A percentile compares a stretch with the other conserved stretches of the same genome.
phyloP scores from a whole-genome alignment of 37 sponge, comb jelly and placozoan species.

The Oopsacas minuta region DNA sequence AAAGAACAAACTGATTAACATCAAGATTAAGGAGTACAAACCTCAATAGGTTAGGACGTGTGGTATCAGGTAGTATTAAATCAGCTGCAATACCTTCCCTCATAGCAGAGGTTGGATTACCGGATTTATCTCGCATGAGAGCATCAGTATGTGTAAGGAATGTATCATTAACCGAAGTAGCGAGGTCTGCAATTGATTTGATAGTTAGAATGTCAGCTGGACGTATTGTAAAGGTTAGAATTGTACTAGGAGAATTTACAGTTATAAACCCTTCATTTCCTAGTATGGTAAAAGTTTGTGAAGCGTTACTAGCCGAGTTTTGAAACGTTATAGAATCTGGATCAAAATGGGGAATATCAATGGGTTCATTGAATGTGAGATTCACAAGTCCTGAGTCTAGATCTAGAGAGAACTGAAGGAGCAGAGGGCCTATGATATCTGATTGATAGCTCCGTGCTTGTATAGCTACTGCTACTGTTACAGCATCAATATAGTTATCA shows the following conservation, averaged over 20 bases:
- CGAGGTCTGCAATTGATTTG: conserved; percentile 49
- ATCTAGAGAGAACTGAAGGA: conserved; percentile 35
- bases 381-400: conserved; percentile 32
- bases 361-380: conserved; percentile 67
- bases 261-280: conserved; percentile 31
- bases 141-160: conserved; percentile 26
- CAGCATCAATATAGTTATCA: conserved; percentile 30
- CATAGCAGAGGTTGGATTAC: neutral
- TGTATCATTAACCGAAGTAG: conserved; percentile 40
- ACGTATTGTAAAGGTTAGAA: conserved; percentile 30
- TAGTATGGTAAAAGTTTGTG: conserved; percentile 35
- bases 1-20: neutral
- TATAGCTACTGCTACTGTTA: conserved; percentile 22
- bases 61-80: neutral
- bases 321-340: conserved; percentile 47
- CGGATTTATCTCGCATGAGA: conserved; percentile 34
- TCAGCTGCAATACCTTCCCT: neutral
- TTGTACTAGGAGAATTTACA: neutral
- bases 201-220: conserved; percentile 24
- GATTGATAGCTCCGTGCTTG: conserved; percentile 17
- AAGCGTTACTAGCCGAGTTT: conserved; percentile 16
- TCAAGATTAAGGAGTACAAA: neutral
- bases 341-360: conserved; percentile 31
- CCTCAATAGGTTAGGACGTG: neutral
- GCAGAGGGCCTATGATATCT: conserved; percentile 39